A percentile compares a stretch with the other conserved stretches of the same genome.
phyloP scores from a whole-genome alignment of 2,888 invertebrate species.

The Zeuzera pyrina region DNA sequence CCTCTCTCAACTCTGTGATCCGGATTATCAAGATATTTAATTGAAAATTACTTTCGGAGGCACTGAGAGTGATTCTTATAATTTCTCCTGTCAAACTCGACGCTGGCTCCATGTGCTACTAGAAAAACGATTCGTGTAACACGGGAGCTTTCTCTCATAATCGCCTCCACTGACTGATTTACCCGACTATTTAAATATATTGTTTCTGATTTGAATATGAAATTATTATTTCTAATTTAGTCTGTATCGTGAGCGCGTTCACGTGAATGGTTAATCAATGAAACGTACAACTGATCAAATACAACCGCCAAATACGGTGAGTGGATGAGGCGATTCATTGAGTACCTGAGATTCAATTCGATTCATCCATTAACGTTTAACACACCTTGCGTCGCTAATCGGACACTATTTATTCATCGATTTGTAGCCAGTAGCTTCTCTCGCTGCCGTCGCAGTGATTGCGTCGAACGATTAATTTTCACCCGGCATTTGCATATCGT shows the following conservation, averaged over 20 bases:
- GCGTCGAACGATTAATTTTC: constrained; percentile 58
- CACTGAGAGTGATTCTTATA: constrained; percentile 47
- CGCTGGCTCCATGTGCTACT: constrained; percentile 25
- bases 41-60: constrained; percentile 64
- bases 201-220: constrained; percentile 6
- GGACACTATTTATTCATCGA: constrained; percentile 62
- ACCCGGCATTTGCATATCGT: constrained; percentile 62
- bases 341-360: constrained; percentile 40
- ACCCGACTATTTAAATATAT: constrained; percentile 7
- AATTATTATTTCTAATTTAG: constrained; percentile 23
- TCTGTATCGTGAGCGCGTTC: constrained; percentile 25
- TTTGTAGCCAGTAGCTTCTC: constrained; percentile 58
- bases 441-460: constrained; percentile 55
- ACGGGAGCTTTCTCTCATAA: constrained; percentile 36
- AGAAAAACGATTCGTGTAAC: constrained; percentile 40
- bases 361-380: constrained; percentile 48
- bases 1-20: constrained; percentile 34
- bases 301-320: constrained; percentile 35
- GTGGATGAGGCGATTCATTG: constrained; percentile 40
- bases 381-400: constrained; percentile 54
- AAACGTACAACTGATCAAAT: constrained; percentile 38
- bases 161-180: constrained; percentile 8
- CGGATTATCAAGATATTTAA: constrained; percentile 67
- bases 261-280: constrained; percentile 39
- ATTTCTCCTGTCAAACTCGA: constrained; percentile 49